Base-by-base conservation (phyloP, 1,140 invertebrate species). In the Rhyzopertha dominica region DNA sequence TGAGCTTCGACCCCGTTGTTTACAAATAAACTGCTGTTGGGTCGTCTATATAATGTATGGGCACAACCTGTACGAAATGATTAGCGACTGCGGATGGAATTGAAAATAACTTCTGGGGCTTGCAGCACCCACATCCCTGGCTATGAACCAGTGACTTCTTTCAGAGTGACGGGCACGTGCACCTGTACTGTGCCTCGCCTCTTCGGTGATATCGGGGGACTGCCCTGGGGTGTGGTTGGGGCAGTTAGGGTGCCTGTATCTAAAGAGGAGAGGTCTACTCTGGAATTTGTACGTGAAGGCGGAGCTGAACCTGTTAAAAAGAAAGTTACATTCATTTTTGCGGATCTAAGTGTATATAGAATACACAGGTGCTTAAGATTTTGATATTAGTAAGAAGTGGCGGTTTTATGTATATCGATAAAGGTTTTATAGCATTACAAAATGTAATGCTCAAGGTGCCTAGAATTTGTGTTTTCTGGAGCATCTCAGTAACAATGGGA, bases 221-320 rank as follows among this genome's bases (percentile, higher is more conserved):
- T 65, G 31, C 47, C 20, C 40, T 53, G 61, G 40, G 45, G 63
- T 26, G 52, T 71, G 28, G 55, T 61, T 32, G 64, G 62, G 32
- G 48, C 63, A 55, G 62, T 73, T 38, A 69, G 67, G 36, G 69
- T 74, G 68, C 75, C 62, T 58, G 57, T 73, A 53, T 54, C 73
- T 49, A 24, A 55, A 53, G 5, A 74, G 74, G 49, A 84, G 54
- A 65, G n/a, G 34, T 85, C 81, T 9, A 82, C 70, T 13, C 82
- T 74, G 5, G 84, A 86, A 20, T 77, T 72, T 10, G 80, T 78
- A 36, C 81, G 78, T 29, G 77, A 76, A 22, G 79, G 78, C 25
- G 79, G 76, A 9, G 78, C 73, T 17, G 75, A 77, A 43, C 70
- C 73, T 68, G 29, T 10, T 49, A 48, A 43, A 36, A 38, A 16